phyloP scores from a whole-genome alignment of 2,797 vertebrate genomes.

The Sphaeramia orbicularis region DNA sequence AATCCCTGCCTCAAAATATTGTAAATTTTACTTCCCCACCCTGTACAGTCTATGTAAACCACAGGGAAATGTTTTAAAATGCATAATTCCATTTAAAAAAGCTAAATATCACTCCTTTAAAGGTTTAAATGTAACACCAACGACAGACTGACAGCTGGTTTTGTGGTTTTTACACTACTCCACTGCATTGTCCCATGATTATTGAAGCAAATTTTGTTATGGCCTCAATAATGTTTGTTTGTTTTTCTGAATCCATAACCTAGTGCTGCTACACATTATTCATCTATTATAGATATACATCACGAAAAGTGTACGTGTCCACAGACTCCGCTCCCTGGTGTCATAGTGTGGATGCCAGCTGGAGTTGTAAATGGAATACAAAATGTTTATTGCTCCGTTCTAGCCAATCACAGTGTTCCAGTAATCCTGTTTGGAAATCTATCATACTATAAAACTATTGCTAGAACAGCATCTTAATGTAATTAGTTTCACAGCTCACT shows the following conservation, averaged over 20 bases:
- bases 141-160: too few relatives aligned
- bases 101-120: too few relatives aligned
- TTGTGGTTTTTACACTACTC: too few relatives aligned
- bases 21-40: too few relatives aligned
- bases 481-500: slow-evolving; percentile 23
- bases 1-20: too few relatives aligned
- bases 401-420: not conserved
- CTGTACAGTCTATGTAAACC: too few relatives aligned
- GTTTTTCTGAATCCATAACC: not conserved
- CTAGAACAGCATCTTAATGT: slow-evolving; percentile 13
- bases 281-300: not conserved
- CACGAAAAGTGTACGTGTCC: not conserved
- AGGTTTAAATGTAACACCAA: too few relatives aligned
- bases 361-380: slow-evolving; percentile 10
- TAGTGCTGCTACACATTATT: not conserved
- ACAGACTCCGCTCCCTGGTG: not conserved
- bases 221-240: not conserved
- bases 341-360: not conserved
- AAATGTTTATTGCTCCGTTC: slow-evolving; percentile 1
- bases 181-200: too few relatives aligned
- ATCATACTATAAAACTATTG: slow-evolving; percentile 11
- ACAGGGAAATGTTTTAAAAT: too few relatives aligned
- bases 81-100: too few relatives aligned
- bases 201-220: too few relatives aligned
- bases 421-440: slow-evolving; percentile 27